A percentile compares a stretch with the other conserved stretches of the same genome.
Conservation (phyloP, 2,888 invertebrate genomes). For the Eilema griseolum region DNA sequence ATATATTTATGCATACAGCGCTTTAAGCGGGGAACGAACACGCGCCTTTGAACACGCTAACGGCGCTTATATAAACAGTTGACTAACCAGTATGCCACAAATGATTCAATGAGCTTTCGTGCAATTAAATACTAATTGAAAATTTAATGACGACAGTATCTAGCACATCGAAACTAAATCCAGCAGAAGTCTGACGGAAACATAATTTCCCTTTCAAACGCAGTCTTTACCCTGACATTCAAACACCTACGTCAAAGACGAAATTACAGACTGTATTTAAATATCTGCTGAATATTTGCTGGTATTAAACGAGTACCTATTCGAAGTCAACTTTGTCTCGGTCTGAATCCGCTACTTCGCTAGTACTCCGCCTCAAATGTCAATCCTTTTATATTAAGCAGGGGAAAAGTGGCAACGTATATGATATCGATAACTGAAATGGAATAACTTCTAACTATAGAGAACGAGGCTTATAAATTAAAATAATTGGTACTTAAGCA, state of each 20-base stretch:
- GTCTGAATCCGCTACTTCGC: conserved; percentile 80
- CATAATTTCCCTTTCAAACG: conserved; percentile 18
- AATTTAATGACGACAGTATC: neutral
- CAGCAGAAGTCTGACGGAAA: conserved; percentile 7
- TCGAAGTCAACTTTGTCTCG: conserved; percentile 76
- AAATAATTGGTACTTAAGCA: too few relatives aligned
- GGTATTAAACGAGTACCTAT: conserved; percentile 72
- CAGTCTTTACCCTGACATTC: conserved; percentile 22
- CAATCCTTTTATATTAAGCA: conserved; percentile 83
- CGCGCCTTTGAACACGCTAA: too few relatives aligned
- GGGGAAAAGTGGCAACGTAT: conserved; percentile 46
- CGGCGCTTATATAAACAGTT: too few relatives aligned
- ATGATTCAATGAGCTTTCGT: neutral
- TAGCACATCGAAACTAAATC: neutral
- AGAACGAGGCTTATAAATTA: neutral
- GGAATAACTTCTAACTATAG: neutral
- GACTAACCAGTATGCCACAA: too few relatives aligned
- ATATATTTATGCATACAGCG: too few relatives aligned
- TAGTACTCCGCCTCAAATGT: conserved; percentile 78
- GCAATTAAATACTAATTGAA: neutral
- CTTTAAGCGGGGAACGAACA: too few relatives aligned
- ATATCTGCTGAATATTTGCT: conserved; percentile 74
- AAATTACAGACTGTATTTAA: conserved; percentile 64
- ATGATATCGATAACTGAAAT: conserved; percentile 27
- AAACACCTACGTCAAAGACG: conserved; percentile 52